Evolutionary conservation across 2,888 invertebrate genomes (phyloP), one percentile per base, ranked within the genome.

Genomic region (Ectemnius continuus): DNA sequence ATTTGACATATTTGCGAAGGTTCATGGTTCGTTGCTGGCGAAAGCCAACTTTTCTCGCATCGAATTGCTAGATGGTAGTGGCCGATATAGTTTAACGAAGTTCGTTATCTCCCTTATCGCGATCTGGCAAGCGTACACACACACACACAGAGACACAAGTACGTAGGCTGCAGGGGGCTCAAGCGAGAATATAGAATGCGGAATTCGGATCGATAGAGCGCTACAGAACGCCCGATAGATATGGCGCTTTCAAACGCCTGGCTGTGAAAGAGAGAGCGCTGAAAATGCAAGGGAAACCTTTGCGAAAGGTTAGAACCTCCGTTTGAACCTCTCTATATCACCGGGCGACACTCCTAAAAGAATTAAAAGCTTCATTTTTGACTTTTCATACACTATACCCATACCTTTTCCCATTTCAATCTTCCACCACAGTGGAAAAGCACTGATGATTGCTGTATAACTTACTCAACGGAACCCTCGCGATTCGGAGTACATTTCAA

Each of bases 201-300:
- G 82, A 81, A 85, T 86, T 83, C 73, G 84, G 85, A 88, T 87
- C 86, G 85, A 88, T 86, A 86, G 75, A 82, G 84, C 84, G 68
- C 81, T 80, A 75, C 66, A 71, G 80, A 79, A 81, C 73, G 71
- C 66, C 76, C 78, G 74, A 83, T 77, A 73, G 76, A 78, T 80
- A 83, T 80, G 70, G 71, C 48, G 63, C 68, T 67, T 63, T 56
- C 71, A 74, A 68, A 66, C 64, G 69, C 58, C 11, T n/a, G 65
- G 48, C 52, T 48, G 16, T 5, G 52, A 16, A 52, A 52, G 16
- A 52, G 52, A 14, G n/a, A 16, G 52, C 52, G n/a, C 0, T 52
- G 52, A 52, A 52, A 52, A 52, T 16, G 52, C 11, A 20, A 58
- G 58, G 3, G 58, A 36, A 6, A 52, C 52, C 16, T 52, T 52